These are phyloP conservation scores for Danionella cerebrum DNA, from an alignment of 2,113 vertebrate species.

Conservation along the genomic window DNA sequence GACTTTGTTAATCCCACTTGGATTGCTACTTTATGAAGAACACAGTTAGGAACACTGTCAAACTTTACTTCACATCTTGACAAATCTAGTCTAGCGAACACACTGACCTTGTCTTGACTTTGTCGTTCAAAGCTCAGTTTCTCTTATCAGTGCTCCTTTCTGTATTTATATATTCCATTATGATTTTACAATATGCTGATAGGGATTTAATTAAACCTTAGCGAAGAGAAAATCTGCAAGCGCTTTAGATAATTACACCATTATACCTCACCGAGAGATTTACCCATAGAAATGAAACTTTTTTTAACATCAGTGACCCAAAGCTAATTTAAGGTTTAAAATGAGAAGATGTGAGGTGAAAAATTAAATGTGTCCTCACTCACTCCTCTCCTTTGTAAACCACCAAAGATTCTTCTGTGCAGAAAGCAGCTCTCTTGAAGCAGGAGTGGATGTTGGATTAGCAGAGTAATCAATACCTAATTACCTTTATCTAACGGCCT, in stretches of 20 bases:
- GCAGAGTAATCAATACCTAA: constrained; percentile 39
- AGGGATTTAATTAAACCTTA: neutral
- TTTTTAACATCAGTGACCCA: neutral
- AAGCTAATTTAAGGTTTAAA: neutral
- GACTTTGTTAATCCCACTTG: neutral
- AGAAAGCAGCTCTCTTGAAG: constrained; percentile 25
- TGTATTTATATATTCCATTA: neutral
- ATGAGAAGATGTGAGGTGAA: neutral
- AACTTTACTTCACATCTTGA: neutral
- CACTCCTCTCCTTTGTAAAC: constrained; percentile 1
- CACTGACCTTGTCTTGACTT: neutral
- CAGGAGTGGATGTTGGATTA: constrained; percentile 29
- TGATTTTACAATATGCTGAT: neutral
- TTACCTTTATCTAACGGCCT: constrained; percentile 35
- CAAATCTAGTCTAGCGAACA: neutral
- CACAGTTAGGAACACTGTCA: neutral
- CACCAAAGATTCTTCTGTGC: neutral
- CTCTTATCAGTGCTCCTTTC: constrained; percentile 3
- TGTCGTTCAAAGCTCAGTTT: neutral
- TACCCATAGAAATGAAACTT: neutral
- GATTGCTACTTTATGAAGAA: neutral
- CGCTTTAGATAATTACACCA: neutral
- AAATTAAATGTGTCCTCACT: neutral
- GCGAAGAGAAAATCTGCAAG: neutral
- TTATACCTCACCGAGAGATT: neutral